Conservation (phyloP, 2,113 vertebrate genomes). For the Spheniscus mendiculus region DNA sequence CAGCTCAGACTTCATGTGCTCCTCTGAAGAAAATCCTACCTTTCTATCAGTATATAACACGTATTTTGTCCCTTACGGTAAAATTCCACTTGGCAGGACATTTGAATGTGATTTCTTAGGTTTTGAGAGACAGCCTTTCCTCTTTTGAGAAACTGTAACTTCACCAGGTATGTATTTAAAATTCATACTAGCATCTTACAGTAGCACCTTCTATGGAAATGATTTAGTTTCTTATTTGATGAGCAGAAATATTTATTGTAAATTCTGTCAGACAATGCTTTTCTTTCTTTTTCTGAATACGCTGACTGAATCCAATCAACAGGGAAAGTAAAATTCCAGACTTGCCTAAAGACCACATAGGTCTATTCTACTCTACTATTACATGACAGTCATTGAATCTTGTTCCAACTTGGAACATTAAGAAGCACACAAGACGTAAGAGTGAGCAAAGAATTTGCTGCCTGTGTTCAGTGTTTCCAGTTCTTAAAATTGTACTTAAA, state of each 20-base stretch:
- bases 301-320: background rate
- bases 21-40: background rate
- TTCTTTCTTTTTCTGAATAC: background rate
- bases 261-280: background rate
- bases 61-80: rapidly evolving
- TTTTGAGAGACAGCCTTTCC: background rate
- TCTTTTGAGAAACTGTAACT: background rate
- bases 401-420: background rate
- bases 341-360: background rate
- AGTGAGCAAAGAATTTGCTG: background rate
- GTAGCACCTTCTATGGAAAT: background rate
- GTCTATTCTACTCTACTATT: background rate
- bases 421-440: background rate
- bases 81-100: background rate
- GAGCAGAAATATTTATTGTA: background rate
- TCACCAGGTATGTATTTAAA: background rate
- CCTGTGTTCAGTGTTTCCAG: background rate
- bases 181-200: background rate
- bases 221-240: background rate
- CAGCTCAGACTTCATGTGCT: background rate
- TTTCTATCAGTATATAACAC: background rate
- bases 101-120: background rate
- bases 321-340: background rate
- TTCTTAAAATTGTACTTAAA: background rate
- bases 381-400: background rate